Conservation (phyloP, 2,888 invertebrate genomes). For the Lydus trimaculatus region DNA sequence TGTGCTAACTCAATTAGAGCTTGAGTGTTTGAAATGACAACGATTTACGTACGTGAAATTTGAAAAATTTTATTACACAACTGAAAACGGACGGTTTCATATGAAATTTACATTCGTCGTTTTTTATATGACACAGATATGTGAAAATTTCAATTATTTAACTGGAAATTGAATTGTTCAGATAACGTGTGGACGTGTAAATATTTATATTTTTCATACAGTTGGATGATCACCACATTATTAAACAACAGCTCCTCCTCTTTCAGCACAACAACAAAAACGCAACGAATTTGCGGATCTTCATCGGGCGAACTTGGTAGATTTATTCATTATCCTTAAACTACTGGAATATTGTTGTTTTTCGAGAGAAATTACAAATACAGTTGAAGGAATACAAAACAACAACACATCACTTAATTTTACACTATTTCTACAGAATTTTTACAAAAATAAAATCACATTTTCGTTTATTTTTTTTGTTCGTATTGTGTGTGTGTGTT, state of each 20-base stretch:
- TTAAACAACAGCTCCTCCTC: background rate
- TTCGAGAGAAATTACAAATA: no score
- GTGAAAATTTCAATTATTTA: background rate
- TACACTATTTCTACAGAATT: background rate
- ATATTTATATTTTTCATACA: conserved; percentile 2
- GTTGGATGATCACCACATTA: background rate
- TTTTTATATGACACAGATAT: no score
- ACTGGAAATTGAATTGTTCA: background rate
- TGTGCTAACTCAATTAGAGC: no score
- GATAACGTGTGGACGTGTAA: background rate
- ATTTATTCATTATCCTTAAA: background rate
- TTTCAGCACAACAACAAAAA: background rate
- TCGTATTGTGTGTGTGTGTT: background rate
- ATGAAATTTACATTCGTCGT: background rate
- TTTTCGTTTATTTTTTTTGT: background rate
- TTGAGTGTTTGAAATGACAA: no score
- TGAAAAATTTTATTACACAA: no score
- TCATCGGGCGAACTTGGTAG: background rate
- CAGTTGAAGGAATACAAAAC: no score
- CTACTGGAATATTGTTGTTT: background rate
- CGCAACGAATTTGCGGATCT: background rate
- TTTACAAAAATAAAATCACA: background rate
- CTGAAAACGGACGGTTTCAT: no score
- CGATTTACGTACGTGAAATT: no score
- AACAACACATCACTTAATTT: background rate